Conservation (phyloP, 2,113 vertebrate genomes). For the Holacanthus passer region DNA sequence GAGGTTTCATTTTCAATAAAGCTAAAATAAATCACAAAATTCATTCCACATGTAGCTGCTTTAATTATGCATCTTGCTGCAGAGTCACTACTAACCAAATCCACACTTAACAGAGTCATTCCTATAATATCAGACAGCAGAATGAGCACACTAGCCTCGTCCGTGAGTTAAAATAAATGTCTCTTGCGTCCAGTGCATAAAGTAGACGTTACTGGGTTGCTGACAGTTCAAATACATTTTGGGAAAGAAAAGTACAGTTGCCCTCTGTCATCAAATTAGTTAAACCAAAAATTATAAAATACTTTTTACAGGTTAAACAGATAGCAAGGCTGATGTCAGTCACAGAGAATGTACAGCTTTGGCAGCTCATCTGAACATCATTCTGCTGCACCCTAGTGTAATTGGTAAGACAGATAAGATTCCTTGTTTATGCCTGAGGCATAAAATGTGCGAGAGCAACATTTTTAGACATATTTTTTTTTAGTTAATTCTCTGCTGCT, state of each 20-base stretch:
- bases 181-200: neutral
- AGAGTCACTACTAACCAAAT: conserved; percentile 11
- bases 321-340: conserved; percentile 34
- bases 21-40: neutral
- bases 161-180: neutral
- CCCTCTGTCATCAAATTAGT: neutral
- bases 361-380: conserved; percentile 56
- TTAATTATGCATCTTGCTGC: conserved; percentile 28
- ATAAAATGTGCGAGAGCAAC: conserved; percentile 41
- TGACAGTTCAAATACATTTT: conserved; percentile 23
- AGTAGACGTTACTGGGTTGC: neutral
- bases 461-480: conserved; percentile 31
- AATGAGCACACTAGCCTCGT: neutral
- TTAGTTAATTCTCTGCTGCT: neutral
- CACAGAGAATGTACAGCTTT: conserved; percentile 13
- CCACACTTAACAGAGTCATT: neutral
- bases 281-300: neutral
- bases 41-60: conserved; percentile 1
- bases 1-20: conserved; percentile 22
- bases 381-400: conserved; percentile 31
- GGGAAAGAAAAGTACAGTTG: neutral
- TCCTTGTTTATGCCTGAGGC: conserved; percentile 61
- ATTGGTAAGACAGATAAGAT: conserved; percentile 45
- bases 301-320: conserved; percentile 9
- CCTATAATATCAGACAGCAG: neutral